phyloP scores from a whole-genome alignment of 2,113 vertebrate species.

The Lepus europaeus region DNA sequence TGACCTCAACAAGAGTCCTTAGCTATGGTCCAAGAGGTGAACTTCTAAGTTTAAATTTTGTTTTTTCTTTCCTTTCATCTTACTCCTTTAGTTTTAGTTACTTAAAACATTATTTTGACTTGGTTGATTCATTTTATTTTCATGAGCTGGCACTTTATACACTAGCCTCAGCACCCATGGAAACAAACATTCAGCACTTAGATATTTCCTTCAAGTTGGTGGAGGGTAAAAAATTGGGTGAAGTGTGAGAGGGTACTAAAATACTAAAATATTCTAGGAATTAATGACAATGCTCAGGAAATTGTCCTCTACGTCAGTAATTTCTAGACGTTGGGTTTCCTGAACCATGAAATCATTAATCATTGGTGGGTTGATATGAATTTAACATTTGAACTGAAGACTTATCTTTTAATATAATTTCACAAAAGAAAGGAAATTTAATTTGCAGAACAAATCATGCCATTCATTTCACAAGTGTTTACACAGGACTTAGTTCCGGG shows the following conservation, averaged over 20 bases:
- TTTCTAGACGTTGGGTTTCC: background rate
- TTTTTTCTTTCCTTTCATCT: background rate
- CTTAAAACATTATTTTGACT: background rate
- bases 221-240: background rate
- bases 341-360: background rate
- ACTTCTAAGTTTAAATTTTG: background rate
- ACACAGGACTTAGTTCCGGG: background rate
- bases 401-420: background rate
- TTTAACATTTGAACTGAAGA: background rate
- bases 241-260: background rate
- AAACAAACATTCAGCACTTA: background rate
- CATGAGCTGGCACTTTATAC: background rate
- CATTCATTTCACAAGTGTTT: constrained; percentile 8
- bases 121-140: background rate
- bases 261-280: background rate
- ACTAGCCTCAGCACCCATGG: background rate
- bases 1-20: background rate
- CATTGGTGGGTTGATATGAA: background rate
- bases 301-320: background rate
- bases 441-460: background rate
- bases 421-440: background rate
- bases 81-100: background rate
- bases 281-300: background rate
- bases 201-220: background rate
- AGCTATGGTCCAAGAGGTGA: background rate